Conservation (phyloP, 2,113 vertebrate genomes). For the Crotalus helleri region DNA sequence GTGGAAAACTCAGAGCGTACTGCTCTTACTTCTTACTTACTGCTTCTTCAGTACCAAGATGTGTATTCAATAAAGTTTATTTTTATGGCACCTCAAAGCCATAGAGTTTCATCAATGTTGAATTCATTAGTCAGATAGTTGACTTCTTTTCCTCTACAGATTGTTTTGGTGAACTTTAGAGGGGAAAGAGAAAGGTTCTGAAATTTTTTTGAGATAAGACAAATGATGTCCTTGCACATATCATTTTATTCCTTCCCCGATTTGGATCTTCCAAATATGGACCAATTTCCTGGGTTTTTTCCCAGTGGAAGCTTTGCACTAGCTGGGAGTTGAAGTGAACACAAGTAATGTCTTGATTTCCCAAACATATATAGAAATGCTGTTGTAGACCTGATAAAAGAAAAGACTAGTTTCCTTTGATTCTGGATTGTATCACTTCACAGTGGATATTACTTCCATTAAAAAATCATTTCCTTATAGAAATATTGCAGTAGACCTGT, state of each 20-base stretch:
- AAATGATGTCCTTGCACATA: neutral
- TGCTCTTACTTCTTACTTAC: too few species aligned
- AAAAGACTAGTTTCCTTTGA: slow-evolving; percentile 6
- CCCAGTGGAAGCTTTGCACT: neutral
- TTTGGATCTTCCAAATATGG: neutral
- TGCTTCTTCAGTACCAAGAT: too few species aligned
- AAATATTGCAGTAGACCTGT: neutral
- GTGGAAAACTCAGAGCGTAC: too few species aligned
- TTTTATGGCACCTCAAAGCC: too few species aligned
- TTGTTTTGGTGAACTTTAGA: neutral
- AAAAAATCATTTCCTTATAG: neutral
- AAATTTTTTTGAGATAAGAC: slow-evolving; percentile 20
- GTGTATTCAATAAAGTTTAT: too few species aligned
- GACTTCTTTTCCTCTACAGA: too few species aligned
- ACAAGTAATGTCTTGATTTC: neutral
- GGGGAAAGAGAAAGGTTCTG: neutral
- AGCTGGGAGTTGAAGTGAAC: neutral
- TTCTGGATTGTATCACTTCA: neutral
- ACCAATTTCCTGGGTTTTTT: neutral
- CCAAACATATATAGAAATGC: neutral
- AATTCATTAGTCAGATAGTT: too few species aligned
- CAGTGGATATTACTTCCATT: neutral
- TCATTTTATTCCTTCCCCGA: fast-evolving
- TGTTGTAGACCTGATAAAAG: neutral
- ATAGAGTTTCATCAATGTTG: too few species aligned